Evolutionary conservation across 2,888 invertebrate genomes (phyloP), one percentile per base, ranked within the genome.

Genomic region (Brenthis daphne): DNA sequence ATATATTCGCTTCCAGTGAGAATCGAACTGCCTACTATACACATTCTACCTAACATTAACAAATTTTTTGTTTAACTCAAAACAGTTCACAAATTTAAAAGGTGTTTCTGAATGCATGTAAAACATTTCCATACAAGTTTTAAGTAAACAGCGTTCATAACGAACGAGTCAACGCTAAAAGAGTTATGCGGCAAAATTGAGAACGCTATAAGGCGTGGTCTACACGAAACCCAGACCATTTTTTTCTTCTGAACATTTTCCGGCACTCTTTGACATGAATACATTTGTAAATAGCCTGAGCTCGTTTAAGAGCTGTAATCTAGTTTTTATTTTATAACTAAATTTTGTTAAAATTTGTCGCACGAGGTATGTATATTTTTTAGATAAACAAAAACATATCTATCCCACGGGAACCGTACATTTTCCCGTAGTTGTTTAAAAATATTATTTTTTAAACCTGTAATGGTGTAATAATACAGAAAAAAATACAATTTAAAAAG

Each of bases 101-200:
- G n/a, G 14, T 58, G 47, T 58, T 58, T 48, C 48, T 14, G 13
- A 20, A 8, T 37, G 47, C 48, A 48, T 29, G 29, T 60, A 29
- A 29, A 58, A 48, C 24, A 14, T 48, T 24, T 24, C 48, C 50
- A 60, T 50, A 50, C n/a, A 29, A 60, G 29, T 60, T 60, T 58
- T 8, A 48, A 58, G 58, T 48, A 58, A 58, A 48, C 48, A 48
- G 47, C 47, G 14, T 16, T 58, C n/a, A 33, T 50, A 50, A 50
- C 50, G 60, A 8, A 50, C n/a, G 29, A 60, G 48, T 29, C 12
- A 60, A 60, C 60, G 60, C 29, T 60, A 58, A 60, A 60, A 60
- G 48, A 60, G 60, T 60, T 60, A 60, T 60, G 50, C 60, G 50
- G 50, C 60, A 48, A 60, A 60, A 60, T 60, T 60, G 50, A 60